A percentile compares a stretch with the other conserved stretches of the same genome.
Conservation (phyloP, 2,113 vertebrate genomes). For the Hydropotes inermis region DNA sequence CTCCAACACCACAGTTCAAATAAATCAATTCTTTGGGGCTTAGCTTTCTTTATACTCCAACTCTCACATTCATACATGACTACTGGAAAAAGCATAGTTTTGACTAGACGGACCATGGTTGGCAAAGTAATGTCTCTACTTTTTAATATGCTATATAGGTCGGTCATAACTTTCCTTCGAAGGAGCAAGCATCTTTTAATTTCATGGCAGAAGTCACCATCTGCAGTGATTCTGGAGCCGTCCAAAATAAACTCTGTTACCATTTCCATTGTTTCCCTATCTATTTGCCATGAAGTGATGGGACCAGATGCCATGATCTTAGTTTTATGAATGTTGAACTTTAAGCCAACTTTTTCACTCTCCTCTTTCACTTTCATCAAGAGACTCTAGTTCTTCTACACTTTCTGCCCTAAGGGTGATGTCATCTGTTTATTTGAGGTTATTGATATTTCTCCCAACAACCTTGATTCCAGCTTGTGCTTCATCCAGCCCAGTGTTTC, state of each 20-base stretch:
- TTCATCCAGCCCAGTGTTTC: neutral
- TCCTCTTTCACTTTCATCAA: neutral
- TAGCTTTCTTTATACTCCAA: neutral
- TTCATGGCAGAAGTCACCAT: neutral
- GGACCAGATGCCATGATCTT: neutral
- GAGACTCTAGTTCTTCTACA: neutral
- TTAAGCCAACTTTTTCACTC: neutral
- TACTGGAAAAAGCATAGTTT: neutral
- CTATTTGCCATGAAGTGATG: neutral
- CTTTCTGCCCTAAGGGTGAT: neutral
- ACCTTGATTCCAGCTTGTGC: neutral
- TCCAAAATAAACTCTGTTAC: neutral
- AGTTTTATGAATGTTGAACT: neutral
- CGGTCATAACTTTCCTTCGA: neutral
- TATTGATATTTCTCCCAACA: neutral
- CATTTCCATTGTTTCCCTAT: neutral
- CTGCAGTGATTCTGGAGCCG: neutral
- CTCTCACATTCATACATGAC: neutral
- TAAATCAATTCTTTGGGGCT: neutral
- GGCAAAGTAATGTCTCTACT: neutral
- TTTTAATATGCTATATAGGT: neutral
- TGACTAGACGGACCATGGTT: neutral
- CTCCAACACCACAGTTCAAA: neutral
- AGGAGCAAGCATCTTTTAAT: neutral
- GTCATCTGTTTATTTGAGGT: neutral